Evolutionary conservation across 2,113 vertebrate genomes (phyloP), one percentile per base, ranked within the genome.

Genomic region (Colius striatus): DNA sequence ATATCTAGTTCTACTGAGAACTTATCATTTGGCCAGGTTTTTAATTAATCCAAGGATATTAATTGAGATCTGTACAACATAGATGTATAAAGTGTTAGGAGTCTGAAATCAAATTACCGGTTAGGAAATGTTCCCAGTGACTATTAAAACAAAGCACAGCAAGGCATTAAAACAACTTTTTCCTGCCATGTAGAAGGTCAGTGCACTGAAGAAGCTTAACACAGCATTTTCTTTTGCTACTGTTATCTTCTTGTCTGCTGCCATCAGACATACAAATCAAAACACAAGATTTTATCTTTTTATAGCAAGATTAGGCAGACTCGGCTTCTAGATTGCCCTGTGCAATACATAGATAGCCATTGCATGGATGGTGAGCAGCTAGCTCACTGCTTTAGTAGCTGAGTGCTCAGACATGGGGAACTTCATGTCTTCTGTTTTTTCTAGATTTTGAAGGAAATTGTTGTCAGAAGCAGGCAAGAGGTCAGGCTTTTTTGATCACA

Each of bases 311-410:
- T 54, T 61, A 87, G 53, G 32, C 58, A 74, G 55, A 51, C 65
- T 81, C 62, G 75, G 34, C 48, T 36, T 70, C 11, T 27, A 11
- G 58, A 58, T 47, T 94, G 7, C 36, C n/a, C 43, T 45, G 5
- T 81, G 48, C 23, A 71, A 0, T 32, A 13, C 0, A 1, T n/a
- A 36, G 13, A 63, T 17, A 53, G 32, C 50, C 18, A 13, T 9
- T 15, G 26, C n/a, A n/a, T 9, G 30, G 27, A 25, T 67, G 43
- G 26, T 34, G 26, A 81, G 19, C 29, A 60, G 34, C 27, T 48
- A 41, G 27, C 27, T 89, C 30, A 4, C 23, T 92, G 51, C 38
- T 74, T 53, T 57, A 58, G 29, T 29, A 88, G 26, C 20, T 41
- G 13, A 15, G 41, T 38, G 9, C 8, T 14, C 12, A 53, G 20